Percentiles rank a stretch among this genome's conserved stretches.
Conservation (phyloP, 2,797 vertebrate genomes). For the Spea hammondii region DNA sequence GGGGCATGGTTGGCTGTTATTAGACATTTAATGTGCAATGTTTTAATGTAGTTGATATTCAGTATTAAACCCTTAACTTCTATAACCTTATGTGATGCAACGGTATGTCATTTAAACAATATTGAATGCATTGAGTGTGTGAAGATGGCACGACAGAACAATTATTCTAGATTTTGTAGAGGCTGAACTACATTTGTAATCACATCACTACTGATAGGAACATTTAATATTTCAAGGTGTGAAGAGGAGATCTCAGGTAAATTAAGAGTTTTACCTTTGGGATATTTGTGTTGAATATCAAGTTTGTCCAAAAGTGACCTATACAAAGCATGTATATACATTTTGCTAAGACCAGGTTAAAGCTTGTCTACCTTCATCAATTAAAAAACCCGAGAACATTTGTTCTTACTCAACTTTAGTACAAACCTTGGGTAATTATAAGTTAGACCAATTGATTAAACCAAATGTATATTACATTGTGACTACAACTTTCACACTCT, state of each 20-base stretch:
- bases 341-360: too few relatives aligned
- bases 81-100: not conserved
- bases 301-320: not conserved
- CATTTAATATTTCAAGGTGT: not conserved
- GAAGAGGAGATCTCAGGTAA: not conserved
- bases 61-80: not conserved
- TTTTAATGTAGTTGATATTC: too few relatives aligned
- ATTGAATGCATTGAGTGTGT: slow-evolving; percentile 2
- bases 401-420: too few relatives aligned
- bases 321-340: too few relatives aligned
- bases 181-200: not conserved
- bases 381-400: too few relatives aligned
- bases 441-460: too few relatives aligned
- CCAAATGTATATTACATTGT: too few relatives aligned
- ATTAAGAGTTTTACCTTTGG: not conserved
- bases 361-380: too few relatives aligned
- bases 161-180: not conserved
- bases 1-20: too few relatives aligned
- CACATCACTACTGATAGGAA: not conserved
- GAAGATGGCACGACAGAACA: slow-evolving; percentile 2
- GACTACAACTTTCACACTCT: too few relatives aligned
- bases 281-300: slow-evolving; percentile 5
- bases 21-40: too few relatives aligned
- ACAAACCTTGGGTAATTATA: too few relatives aligned
- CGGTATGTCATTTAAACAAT: not conserved